Evolutionary conservation across 2,888 invertebrate genomes (phyloP).

Genomic region (Exocentrus adspersus): DNA sequence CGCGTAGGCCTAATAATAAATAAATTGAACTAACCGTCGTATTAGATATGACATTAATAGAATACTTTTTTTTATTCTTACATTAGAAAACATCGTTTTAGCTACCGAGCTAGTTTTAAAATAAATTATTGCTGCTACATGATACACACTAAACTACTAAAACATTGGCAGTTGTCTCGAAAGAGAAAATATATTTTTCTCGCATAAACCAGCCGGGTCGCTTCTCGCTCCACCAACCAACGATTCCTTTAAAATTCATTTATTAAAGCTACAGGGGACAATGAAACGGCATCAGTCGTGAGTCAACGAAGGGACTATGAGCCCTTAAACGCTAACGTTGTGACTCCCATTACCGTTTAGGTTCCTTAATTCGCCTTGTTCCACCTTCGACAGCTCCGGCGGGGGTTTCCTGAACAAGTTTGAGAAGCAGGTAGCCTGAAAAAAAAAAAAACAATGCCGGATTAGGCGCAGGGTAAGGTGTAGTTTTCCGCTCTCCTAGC

Average conservation of each 20-base stretch:
- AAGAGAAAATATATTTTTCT: background rate
- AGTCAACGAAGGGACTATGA: background rate
- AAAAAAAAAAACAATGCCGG: constrained; percentile 40
- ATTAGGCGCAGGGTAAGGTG: no score
- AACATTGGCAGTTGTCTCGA: background rate
- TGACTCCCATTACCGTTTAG: constrained; percentile 39
- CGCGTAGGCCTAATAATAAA: constrained; percentile 20
- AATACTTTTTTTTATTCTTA: constrained; percentile 14
- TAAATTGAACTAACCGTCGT: constrained; percentile 23
- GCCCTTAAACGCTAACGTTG: constrained; percentile 2
- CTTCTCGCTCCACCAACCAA: background rate
- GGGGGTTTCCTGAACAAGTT: constrained; percentile 41
- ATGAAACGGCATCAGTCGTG: background rate
- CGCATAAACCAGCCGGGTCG: background rate
- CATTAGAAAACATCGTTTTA: background rate
- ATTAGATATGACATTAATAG: constrained; percentile 22
- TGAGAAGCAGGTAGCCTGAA: constrained; percentile 51
- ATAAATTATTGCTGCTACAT: background rate
- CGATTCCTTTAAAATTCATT: background rate
- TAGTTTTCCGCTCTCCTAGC: no score
- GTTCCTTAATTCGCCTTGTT: constrained; percentile 43
- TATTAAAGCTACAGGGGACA: constrained; percentile 5
- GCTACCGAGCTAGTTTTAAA: background rate
- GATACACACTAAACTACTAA: background rate
- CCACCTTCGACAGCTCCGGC: constrained; percentile 30